phyloP scores from a whole-genome alignment of 2,888 invertebrate genomes.

The Invenusta paracnida region DNA sequence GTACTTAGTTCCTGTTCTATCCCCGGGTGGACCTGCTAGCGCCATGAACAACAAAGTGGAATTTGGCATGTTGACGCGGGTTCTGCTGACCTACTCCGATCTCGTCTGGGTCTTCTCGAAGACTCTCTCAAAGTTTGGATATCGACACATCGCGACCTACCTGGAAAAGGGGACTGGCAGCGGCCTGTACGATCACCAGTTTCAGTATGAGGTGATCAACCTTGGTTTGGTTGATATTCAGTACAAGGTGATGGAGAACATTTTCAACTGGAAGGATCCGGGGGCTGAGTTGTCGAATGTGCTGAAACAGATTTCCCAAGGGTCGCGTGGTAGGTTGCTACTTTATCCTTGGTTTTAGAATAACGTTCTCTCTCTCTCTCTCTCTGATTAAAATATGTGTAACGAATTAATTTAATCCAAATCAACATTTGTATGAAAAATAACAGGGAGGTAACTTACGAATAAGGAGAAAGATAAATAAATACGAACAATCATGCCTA shows the following conservation, averaged over 20 bases:
- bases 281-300: not conserved
- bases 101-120: conserved; percentile 1
- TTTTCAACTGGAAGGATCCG: not conserved
- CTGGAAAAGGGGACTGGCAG: not conserved
- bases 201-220: conserved; percentile 7
- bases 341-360: no score
- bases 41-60: not conserved
- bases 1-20: not conserved
- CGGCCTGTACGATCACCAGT: not conserved
- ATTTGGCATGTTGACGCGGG: not conserved
- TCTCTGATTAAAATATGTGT: no score
- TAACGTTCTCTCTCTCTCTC: no score
- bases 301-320: not conserved
- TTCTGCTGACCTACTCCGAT: conserved; percentile 6
- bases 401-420: no score
- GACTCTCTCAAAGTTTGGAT: not conserved
- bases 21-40: not conserved
- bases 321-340: not conserved
- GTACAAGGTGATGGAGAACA: not conserved
- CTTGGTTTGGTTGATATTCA: not conserved
- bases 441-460: no score
- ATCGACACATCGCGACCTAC: not conserved
- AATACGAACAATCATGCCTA: no score
- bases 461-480: no score
- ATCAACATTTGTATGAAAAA: no score